Evolutionary conservation across 2,113 vertebrate genomes (phyloP).

Genomic region (Pelmatolapia mariae): DNA sequence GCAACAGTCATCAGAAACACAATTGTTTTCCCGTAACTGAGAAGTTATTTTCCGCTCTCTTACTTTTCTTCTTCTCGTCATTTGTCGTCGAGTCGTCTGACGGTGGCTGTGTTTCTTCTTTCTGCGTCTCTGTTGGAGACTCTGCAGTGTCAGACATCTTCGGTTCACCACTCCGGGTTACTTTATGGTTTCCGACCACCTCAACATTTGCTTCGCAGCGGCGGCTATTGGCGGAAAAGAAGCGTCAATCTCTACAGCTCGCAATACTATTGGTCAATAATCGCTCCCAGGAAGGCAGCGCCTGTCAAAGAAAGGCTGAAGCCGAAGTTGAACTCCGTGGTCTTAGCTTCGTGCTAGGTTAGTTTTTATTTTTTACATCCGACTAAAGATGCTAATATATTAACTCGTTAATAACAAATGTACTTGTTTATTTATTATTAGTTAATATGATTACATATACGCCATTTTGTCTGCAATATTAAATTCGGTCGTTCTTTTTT

Average conservation of each 20-base stretch:
- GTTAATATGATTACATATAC: not conserved
- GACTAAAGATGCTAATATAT: not conserved
- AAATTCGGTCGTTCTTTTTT: not conserved
- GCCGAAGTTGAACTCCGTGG: not conserved
- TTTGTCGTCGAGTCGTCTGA: slow-evolving; percentile 43
- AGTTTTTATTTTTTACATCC: not conserved
- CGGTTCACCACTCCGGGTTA: not conserved
- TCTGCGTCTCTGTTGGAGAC: slow-evolving; percentile 68
- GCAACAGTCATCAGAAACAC: not conserved
- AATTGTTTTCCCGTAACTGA: not conserved
- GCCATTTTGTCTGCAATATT: not conserved
- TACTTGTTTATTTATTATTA: not conserved
- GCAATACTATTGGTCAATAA: slow-evolving; percentile 35
- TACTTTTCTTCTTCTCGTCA: slow-evolving; percentile 79
- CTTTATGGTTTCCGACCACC: not conserved
- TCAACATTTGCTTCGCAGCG: rapidly evolving
- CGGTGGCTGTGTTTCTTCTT: slow-evolving; percentile 61
- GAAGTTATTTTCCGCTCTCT: not conserved
- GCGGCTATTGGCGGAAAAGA: slow-evolving; percentile 16
- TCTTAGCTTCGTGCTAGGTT: slow-evolving; percentile 6
- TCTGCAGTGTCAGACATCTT: slow-evolving; percentile 76
- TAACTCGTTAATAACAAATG: not conserved
- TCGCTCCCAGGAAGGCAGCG: not conserved
- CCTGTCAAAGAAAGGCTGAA: not conserved
- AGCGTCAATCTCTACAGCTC: not conserved